phyloP scores from a whole-genome alignment of 2,113 vertebrate species.

The Alosa alosa region DNA sequence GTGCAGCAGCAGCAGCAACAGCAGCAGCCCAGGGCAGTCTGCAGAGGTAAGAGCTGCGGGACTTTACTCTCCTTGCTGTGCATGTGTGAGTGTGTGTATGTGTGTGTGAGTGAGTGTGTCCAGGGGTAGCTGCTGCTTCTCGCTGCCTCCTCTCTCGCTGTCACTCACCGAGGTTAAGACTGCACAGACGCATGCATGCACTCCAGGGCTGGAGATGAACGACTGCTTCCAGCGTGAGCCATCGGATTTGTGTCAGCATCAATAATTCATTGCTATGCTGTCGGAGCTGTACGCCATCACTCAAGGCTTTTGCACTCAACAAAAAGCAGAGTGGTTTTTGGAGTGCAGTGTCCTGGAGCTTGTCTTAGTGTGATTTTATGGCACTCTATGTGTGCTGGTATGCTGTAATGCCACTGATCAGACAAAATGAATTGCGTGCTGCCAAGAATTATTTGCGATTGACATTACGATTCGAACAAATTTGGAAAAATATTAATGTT shows the following conservation, averaged over 20 bases:
- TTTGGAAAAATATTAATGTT: background rate
- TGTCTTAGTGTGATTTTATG: background rate
- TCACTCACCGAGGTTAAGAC: background rate
- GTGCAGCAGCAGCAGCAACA: constrained; percentile 42
- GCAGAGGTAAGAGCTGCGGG: constrained; percentile 11
- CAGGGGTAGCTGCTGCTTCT: background rate
- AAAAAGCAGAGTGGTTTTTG: background rate
- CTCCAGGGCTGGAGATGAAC: background rate
- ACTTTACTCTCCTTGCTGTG: background rate
- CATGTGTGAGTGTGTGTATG: constrained; percentile 21
- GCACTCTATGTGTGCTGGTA: background rate
- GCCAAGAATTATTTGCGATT: background rate
- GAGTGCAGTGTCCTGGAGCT: background rate
- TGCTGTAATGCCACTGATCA: background rate
- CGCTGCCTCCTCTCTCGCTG: background rate
- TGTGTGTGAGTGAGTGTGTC: constrained; percentile 16
- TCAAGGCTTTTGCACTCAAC: background rate
- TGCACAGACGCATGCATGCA: background rate
- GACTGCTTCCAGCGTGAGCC: background rate
- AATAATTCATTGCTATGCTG: background rate
- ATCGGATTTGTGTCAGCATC: background rate
- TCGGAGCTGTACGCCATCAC: background rate
- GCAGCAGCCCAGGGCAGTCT: constrained; percentile 34
- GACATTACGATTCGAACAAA: background rate
- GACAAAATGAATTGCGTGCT: background rate